These are phyloP conservation scores for Panagrolaimus sp. DNA, from an alignment of 1,140 invertebrate genomes.

Conservation along the genomic window DNA sequence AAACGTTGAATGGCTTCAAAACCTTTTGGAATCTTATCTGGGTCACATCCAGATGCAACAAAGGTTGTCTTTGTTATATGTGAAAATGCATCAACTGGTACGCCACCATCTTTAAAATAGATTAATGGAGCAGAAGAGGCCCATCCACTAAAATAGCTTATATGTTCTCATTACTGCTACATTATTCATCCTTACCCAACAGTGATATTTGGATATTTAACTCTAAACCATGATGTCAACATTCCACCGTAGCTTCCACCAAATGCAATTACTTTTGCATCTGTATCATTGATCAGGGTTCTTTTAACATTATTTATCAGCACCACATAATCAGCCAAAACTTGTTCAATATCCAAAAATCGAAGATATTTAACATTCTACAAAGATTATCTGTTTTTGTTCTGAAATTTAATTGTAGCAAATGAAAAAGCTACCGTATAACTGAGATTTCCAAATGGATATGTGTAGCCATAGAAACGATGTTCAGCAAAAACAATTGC, in stretches of 20 bases:
- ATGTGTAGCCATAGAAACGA: slow-evolving; percentile 81
- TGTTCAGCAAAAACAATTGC: slow-evolving; percentile 86
- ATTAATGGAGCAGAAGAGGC: background rate
- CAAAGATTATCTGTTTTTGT: slow-evolving; percentile 76
- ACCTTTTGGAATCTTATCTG: background rate
- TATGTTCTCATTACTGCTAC: too few species aligned
- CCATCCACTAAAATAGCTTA: background rate
- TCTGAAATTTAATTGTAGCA: slow-evolving; percentile 90
- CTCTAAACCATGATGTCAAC: slow-evolving; percentile 84
- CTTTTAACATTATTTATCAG: slow-evolving; percentile 66
- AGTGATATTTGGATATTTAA: slow-evolving; percentile 86
- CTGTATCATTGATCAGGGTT: slow-evolving; percentile 44
- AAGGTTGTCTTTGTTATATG: background rate
- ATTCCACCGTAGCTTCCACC: slow-evolving; percentile 74
- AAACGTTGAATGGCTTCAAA: background rate
- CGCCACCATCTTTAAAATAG: slow-evolving; percentile 3
- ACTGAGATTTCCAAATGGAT: slow-evolving; percentile 77
- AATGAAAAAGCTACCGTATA: slow-evolving; percentile 74
- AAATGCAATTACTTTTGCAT: slow-evolving; percentile 70
- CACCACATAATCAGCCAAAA: slow-evolving; percentile 85
- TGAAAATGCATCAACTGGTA: background rate
- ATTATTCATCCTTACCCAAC: slow-evolving; percentile 64
- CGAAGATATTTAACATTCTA: slow-evolving; percentile 61
- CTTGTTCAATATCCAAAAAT: slow-evolving; percentile 52
- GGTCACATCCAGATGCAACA: background rate